Conservation (phyloP, 2,113 vertebrate genomes). For the Scytalopus superciliaris region DNA sequence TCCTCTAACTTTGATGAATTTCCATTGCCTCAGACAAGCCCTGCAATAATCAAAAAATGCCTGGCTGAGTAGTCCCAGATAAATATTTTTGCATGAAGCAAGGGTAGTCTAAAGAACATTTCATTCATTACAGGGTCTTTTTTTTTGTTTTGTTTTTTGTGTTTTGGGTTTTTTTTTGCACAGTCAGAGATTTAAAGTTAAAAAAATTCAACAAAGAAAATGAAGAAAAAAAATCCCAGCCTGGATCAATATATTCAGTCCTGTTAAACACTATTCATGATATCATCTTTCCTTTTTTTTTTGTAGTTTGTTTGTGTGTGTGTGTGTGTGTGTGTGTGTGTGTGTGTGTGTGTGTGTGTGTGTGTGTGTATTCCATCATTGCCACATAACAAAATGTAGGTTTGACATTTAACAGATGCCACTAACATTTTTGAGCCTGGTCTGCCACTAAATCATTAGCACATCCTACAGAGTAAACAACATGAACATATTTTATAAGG, state of each 20-base stretch:
- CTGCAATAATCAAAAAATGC: neutral
- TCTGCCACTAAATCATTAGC: neutral
- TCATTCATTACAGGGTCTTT: neutral
- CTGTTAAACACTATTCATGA: neutral
- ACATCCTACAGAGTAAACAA: neutral
- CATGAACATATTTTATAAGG: neutral
- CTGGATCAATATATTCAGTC: neutral
- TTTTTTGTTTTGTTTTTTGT: no score
- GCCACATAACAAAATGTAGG: neutral
- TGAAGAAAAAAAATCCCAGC: neutral
- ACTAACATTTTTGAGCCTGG: neutral
- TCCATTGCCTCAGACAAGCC: neutral
- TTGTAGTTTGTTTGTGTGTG: neutral
- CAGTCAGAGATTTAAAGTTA: neutral
- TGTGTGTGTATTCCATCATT: neutral
- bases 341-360: neutral
- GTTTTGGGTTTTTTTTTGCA: no score
- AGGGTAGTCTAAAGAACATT: neutral
- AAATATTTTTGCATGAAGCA: neutral
- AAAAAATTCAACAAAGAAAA: neutral
- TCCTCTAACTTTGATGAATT: neutral
- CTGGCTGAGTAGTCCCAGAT: neutral
- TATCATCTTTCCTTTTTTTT: neutral
- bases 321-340: neutral
- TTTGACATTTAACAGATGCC: neutral